These are phyloP conservation scores for Mobula birostris DNA, from an alignment of 2,113 vertebrate genomes.

Conservation along the genomic window DNA sequence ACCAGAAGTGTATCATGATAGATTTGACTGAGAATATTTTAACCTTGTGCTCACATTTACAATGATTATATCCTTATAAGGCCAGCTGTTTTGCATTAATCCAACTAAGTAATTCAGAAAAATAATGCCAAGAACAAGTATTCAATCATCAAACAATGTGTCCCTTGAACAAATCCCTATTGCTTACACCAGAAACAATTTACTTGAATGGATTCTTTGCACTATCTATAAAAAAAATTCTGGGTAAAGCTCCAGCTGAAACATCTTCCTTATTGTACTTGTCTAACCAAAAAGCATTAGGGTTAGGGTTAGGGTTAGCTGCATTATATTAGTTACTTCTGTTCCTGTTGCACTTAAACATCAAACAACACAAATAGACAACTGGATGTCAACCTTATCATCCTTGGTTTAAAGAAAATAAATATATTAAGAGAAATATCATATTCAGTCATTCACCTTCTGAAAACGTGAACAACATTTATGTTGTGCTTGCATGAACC, in stretches of 20 bases:
- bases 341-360: background rate
- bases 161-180: conserved; percentile 60
- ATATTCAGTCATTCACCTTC: background rate
- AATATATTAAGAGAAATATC: background rate
- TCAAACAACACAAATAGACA: background rate
- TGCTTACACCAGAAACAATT: conserved; percentile 63
- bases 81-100: conserved; percentile 61
- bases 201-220: conserved; percentile 50
- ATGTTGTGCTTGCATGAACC: background rate
- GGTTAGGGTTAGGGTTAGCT: no score
- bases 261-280: conserved; percentile 42
- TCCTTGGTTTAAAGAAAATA: background rate
- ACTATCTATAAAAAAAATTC: conserved; percentile 39
- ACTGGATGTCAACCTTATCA: background rate
- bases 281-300: conserved; percentile 43
- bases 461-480: background rate
- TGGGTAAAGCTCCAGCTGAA: conserved; percentile 44
- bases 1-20: conserved; percentile 56
- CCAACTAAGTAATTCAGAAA: conserved; percentile 50
- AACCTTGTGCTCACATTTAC: conserved; percentile 53
- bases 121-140: conserved; percentile 51
- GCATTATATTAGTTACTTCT: background rate
- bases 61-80: conserved; percentile 61
- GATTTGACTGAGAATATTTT: conserved; percentile 56
- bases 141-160: conserved; percentile 65